Evolutionary conservation across 2,113 vertebrate genomes (phyloP).

Genomic region (Ploceus nigricollis): DNA sequence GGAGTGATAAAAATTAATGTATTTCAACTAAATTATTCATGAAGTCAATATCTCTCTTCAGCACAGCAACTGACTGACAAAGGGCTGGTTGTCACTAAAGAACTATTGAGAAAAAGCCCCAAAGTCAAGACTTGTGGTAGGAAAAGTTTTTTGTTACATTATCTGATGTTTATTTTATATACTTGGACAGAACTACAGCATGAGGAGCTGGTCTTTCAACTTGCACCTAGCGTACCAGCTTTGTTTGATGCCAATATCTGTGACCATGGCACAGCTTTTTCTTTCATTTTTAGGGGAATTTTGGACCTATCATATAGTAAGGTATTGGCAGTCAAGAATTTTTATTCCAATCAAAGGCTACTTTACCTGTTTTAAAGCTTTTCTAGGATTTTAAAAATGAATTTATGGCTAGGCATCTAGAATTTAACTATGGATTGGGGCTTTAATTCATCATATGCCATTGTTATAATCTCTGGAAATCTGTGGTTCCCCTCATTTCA

Average conservation of each 20-base stretch:
- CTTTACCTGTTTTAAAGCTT: neutral
- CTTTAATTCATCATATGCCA: neutral
- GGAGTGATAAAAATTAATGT: neutral
- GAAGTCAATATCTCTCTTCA: neutral
- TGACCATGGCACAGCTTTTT: neutral
- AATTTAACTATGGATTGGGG: neutral
- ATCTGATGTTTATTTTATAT: neutral
- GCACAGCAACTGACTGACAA: neutral
- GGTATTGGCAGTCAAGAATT: neutral
- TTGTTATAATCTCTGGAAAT: neutral
- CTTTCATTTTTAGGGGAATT: neutral
- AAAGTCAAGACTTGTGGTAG: neutral
- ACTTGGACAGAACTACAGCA: neutral
- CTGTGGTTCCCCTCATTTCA: neutral
- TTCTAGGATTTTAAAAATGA: neutral
- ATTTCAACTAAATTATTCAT: neutral
- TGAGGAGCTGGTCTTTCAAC: neutral
- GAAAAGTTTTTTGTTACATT: neutral
- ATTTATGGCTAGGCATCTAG: neutral
- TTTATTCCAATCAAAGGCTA: neutral
- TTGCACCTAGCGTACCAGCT: neutral
- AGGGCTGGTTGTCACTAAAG: neutral
- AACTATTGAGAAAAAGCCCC: neutral
- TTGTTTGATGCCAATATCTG: neutral
- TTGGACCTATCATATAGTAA: neutral